phyloP scores from a whole-genome alignment of 1,140 invertebrate species.

The Tribolium madens region DNA sequence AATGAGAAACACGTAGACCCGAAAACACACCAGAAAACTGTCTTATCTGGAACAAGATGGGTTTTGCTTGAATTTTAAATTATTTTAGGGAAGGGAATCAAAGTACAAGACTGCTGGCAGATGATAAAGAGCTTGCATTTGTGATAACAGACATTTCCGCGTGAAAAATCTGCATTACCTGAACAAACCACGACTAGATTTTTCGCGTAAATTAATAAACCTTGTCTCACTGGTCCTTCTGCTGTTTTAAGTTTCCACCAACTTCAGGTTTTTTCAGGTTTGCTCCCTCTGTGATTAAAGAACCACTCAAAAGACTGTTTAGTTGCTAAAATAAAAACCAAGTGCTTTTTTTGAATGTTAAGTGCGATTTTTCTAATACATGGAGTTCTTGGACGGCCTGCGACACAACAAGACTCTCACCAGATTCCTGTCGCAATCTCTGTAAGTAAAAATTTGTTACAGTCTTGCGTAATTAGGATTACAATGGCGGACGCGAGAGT shows the following conservation, averaged over 20 bases:
- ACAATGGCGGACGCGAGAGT: not conserved
- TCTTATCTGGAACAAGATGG: too few relatives aligned
- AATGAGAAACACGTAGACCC: too few relatives aligned
- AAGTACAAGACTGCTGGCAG: too few relatives aligned
- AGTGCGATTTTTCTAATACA: slow-evolving; percentile 39
- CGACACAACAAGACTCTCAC: slow-evolving; percentile 59
- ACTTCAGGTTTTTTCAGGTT: too few relatives aligned
- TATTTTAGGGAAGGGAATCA: too few relatives aligned
- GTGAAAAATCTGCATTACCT: not conserved
- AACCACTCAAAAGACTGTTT: slow-evolving; percentile 16
- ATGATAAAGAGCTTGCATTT: not conserved
- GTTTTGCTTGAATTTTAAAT: too few relatives aligned
- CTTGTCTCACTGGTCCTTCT: too few relatives aligned
- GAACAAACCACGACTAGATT: too few relatives aligned
- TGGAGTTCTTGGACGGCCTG: slow-evolving; percentile 60
- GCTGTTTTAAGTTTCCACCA: too few relatives aligned
- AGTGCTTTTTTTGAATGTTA: slow-evolving; percentile 45
- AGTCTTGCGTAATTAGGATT: not conserved
- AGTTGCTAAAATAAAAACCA: slow-evolving; percentile 28
- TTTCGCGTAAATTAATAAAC: too few relatives aligned
- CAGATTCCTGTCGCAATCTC: slow-evolving; percentile 60
- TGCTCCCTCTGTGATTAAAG: too few relatives aligned
- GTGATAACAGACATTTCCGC: not conserved
- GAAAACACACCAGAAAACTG: too few relatives aligned
- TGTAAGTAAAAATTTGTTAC: slow-evolving; percentile 55